A percentile compares a stretch with the other conserved stretches of the same genome.
phyloP scores from a whole-genome alignment of 2,888 invertebrate species.

The Orchesella flavescens region DNA sequence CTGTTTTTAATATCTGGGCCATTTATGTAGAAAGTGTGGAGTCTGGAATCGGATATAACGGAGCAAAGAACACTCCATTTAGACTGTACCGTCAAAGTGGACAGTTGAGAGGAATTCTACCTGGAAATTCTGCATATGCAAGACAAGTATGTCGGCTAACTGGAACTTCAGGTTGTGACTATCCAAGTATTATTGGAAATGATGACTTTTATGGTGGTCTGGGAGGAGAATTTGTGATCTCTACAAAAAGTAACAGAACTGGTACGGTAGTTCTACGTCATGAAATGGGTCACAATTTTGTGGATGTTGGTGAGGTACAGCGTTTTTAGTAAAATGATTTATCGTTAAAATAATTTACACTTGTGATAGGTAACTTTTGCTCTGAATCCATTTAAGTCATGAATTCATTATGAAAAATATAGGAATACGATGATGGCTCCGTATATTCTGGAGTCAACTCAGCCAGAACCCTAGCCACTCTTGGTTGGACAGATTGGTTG shows the following conservation, averaged over 20 bases:
- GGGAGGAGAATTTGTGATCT: constrained; percentile 71
- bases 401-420: no score
- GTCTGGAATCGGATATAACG: constrained; percentile 70
- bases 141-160: constrained; percentile 63
- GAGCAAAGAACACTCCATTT: constrained; percentile 67
- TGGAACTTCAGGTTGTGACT: constrained; percentile 68
- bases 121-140: constrained; percentile 67
- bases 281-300: constrained; percentile 57
- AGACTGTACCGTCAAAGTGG: constrained; percentile 63
- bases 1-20: constrained; percentile 71
- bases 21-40: constrained; percentile 66
- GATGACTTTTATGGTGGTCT: constrained; percentile 71
- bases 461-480: constrained; percentile 32
- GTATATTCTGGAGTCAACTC: constrained; percentile 67
- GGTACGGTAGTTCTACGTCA: constrained; percentile 66
- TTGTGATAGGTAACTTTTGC: no score
- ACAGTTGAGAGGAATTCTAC: constrained; percentile 67
- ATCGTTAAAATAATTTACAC: no score
- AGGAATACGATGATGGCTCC: constrained; percentile 67
- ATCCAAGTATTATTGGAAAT: constrained; percentile 69
- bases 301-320: constrained; percentile 60
- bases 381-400: no score
- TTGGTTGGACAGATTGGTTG: constrained; percentile 68
- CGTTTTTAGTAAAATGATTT: no score
- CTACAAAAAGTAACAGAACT: constrained; percentile 67